These are phyloP conservation scores for Artemia sp. DNA, from an alignment of 2,888 invertebrate genomes.

Conservation along the genomic window DNA sequence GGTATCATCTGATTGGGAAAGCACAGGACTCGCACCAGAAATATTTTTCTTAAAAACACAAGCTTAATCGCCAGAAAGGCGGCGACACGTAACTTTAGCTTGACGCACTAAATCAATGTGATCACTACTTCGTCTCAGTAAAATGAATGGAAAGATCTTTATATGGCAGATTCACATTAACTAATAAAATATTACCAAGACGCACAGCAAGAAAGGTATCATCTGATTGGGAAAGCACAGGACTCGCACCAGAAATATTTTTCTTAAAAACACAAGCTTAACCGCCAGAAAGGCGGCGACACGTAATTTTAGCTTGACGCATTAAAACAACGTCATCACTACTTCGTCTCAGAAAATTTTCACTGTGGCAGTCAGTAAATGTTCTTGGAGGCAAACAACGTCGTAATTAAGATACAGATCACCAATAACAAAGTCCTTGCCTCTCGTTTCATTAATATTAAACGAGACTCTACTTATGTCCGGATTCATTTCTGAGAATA, in stretches of 20 bases:
- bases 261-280: constrained; percentile 9
- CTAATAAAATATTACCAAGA: too few relatives aligned
- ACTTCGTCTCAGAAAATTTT: not conserved
- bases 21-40: too few relatives aligned
- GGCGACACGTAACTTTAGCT: not conserved
- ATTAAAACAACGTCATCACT: not conserved
- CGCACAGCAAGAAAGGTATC: too few relatives aligned
- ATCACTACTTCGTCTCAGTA: constrained; percentile 2
- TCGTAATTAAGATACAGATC: constrained; percentile 8
- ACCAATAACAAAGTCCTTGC: constrained; percentile 7
- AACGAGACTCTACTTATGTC: too few relatives aligned
- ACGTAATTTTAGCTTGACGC: not conserved
- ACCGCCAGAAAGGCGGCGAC: not conserved
- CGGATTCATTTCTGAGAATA: too few relatives aligned
- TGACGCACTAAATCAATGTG: not conserved
- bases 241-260: not conserved
- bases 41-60: constrained; percentile 8
- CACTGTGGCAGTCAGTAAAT: not conserved
- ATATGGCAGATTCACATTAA: too few relatives aligned
- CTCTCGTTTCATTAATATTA: too few relatives aligned
- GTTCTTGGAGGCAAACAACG: not conserved
- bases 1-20: too few relatives aligned
- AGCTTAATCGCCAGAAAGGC: not conserved
- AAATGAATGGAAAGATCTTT: too few relatives aligned
- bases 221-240: too few relatives aligned